Conservation (phyloP, 2,888 invertebrate species). For the Boloria selene region DNA sequence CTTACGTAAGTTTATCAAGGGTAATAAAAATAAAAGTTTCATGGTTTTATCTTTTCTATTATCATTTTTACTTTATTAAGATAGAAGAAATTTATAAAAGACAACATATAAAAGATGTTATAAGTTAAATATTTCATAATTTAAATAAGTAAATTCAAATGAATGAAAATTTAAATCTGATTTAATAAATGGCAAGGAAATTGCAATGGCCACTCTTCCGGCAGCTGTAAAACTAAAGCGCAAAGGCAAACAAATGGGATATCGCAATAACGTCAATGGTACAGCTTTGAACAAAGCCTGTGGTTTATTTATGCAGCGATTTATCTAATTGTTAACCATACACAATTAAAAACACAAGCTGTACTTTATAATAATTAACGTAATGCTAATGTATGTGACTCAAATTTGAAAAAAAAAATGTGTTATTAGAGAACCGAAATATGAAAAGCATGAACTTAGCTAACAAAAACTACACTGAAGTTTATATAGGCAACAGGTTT, state of each 20-base stretch:
- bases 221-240: conserved; percentile 46
- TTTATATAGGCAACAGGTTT: too few species aligned
- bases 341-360: too few species aligned
- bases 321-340: neutral
- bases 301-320: neutral
- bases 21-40: conserved; percentile 3
- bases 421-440: too few species aligned
- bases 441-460: too few species aligned
- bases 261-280: conserved; percentile 22
- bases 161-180: conserved; percentile 31
- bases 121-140: neutral
- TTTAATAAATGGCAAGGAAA: conserved; percentile 45
- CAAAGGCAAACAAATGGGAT: conserved; percentile 19
- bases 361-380: too few species aligned
- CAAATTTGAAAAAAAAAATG: too few species aligned
- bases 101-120: neutral
- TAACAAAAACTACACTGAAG: too few species aligned
- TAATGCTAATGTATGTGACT: too few species aligned
- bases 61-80: too few species aligned
- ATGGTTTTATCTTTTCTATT: neutral
- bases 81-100: too few species aligned
- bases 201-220: conserved; percentile 45
- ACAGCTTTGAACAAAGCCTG: conserved; percentile 23
- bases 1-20: conserved; percentile 1
- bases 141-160: neutral